Conservation (phyloP, 2,888 invertebrate species). For the Drosophila leonis region DNA sequence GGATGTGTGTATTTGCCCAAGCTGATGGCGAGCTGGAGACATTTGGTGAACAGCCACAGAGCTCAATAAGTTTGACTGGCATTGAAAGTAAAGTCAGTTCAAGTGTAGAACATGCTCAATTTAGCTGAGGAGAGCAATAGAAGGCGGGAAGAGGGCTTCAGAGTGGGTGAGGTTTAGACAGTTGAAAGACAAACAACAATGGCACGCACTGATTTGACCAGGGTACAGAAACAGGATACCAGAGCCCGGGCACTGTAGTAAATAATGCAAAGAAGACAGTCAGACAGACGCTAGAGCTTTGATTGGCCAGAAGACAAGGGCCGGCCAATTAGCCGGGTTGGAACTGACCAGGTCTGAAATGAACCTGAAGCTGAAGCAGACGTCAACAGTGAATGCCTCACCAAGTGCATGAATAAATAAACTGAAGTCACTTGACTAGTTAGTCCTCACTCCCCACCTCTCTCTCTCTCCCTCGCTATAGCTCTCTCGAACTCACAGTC, state of each 20-base stretch:
- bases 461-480: background rate
- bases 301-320: conserved; percentile 62
- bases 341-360: conserved; percentile 42
- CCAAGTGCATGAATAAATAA: conserved; percentile 80
- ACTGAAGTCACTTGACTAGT: conserved; percentile 66
- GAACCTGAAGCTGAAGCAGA: conserved; percentile 42
- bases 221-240: conserved; percentile 29
- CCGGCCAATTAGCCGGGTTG: conserved; percentile 71
- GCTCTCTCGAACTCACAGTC: conserved; percentile 38
- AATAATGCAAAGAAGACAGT: conserved; percentile 39
- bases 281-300: conserved; percentile 65
- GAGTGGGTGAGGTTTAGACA: conserved; percentile 13
- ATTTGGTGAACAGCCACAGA: conserved; percentile 33
- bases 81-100: conserved; percentile 53
- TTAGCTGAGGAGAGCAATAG: conserved; percentile 23
- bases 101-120: conserved; percentile 65
- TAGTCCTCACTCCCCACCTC: conserved; percentile 6
- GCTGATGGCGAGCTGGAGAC: conserved; percentile 19
- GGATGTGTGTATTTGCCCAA: conserved; percentile 38
- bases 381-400: conserved; percentile 70
- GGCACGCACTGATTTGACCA: conserved; percentile 75
- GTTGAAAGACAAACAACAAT: conserved; percentile 74
- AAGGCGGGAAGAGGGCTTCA: background rate
- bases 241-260: conserved; percentile 19
- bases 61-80: conserved; percentile 57